Conservation (phyloP, 2,113 vertebrate genomes). For the Arizona elegans region DNA sequence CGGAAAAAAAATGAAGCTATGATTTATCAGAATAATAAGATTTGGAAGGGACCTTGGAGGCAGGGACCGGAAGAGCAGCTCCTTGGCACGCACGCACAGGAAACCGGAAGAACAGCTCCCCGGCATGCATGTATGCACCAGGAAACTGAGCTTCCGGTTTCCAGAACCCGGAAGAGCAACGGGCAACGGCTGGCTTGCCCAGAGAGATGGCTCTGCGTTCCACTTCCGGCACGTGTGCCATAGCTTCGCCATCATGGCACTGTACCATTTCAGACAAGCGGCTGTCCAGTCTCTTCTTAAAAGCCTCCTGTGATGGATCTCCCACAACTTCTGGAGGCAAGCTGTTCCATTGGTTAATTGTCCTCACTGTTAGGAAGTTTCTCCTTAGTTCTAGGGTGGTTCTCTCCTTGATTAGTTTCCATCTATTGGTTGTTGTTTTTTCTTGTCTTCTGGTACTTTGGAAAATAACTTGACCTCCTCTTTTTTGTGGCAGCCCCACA, state of each 20-base stretch:
- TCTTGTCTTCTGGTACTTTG: background rate
- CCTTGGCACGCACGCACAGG: no score
- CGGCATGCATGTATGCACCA: no score
- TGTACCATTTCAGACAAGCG: background rate
- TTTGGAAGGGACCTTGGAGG: background rate
- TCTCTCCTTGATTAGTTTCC: background rate
- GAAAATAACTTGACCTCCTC: background rate
- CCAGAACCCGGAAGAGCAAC: no score
- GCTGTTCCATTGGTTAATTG: background rate
- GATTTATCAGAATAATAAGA: background rate
- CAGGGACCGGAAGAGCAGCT: no score
- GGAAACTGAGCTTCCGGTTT: no score
- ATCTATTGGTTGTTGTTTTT: background rate
- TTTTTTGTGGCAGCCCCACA: background rate
- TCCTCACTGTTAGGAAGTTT: background rate
- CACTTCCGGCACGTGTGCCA: no score
- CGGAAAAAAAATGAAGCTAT: background rate
- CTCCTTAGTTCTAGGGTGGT: background rate
- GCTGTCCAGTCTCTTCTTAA: background rate
- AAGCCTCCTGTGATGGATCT: background rate
- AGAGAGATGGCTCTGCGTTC: no score
- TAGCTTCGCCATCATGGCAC: no score
- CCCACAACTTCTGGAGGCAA: background rate
- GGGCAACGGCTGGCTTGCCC: no score
- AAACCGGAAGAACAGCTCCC: no score